These are phyloP conservation scores for Platichthys stellatus DNA, from an alignment of 2,113 vertebrate genomes.

Conservation along the genomic window DNA sequence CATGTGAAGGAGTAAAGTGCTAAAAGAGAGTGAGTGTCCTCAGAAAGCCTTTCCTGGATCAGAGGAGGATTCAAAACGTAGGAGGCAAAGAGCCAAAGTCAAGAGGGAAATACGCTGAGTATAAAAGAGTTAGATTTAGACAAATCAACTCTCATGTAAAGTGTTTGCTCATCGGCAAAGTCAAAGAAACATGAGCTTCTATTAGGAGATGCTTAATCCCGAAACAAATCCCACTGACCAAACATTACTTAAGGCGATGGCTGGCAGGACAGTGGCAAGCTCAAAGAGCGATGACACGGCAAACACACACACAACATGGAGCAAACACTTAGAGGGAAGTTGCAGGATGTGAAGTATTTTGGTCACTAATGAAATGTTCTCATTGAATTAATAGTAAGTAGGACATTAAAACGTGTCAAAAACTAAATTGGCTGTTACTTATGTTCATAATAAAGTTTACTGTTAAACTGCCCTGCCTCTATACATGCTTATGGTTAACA, in stretches of 20 bases:
- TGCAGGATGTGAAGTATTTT: slow-evolving; percentile 48
- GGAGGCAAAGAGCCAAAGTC: slow-evolving; percentile 15
- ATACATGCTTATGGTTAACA: too few species aligned
- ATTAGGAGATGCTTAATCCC: slow-evolving; percentile 34
- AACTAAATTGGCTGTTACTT: neutral
- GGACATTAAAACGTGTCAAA: neutral
- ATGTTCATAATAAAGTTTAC: too few species aligned
- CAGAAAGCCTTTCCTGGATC: slow-evolving; percentile 2
- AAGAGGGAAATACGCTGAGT: slow-evolving; percentile 33
- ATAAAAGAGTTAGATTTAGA: slow-evolving; percentile 5
- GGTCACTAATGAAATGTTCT: neutral
- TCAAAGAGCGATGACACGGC: slow-evolving; percentile 10
- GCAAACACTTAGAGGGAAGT: slow-evolving; percentile 55
- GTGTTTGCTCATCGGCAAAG: slow-evolving; percentile 18
- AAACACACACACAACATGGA: slow-evolving; percentile 33
- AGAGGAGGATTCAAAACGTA: neutral
- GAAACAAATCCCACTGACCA: slow-evolving; percentile 70
- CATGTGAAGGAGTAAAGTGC: neutral
- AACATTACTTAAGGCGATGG: slow-evolving; percentile 59
- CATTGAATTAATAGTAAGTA: neutral
- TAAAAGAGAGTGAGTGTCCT: slow-evolving; percentile 18
- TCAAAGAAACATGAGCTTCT: slow-evolving; percentile 42
- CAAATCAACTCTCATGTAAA: slow-evolving; percentile 32
- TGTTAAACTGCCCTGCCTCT: too few species aligned
- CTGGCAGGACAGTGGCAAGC: slow-evolving; percentile 34